A percentile compares a stretch with the other conserved stretches of the same genome.
phyloP scores from a whole-genome alignment of 2,113 vertebrate species.

The Strigops habroptila region DNA sequence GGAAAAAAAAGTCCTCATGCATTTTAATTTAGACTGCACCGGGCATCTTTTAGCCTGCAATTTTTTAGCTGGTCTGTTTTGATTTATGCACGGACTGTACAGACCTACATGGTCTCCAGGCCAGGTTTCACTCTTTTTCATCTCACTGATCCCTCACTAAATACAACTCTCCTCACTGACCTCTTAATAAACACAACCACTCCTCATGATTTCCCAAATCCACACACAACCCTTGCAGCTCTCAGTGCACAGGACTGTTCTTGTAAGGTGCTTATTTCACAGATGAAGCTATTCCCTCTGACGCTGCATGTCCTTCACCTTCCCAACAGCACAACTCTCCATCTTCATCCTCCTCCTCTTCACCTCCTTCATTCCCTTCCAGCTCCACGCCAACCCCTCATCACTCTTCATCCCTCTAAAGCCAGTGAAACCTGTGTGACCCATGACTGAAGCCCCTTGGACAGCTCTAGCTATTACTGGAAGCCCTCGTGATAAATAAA shows the following conservation, averaged over 20 bases:
- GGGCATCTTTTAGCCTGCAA: neutral
- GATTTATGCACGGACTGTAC: neutral
- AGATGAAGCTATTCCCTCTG: neutral
- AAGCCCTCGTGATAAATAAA: neutral
- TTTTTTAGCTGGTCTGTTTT: neutral
- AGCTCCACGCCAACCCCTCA: neutral
- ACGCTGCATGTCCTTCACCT: neutral
- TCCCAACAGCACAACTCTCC: neutral
- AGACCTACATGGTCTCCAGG: neutral
- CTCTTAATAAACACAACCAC: neutral
- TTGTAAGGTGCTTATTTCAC: neutral
- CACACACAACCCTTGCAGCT: neutral
- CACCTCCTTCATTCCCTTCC: accelerated
- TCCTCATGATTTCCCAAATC: neutral
- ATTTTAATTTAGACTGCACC: neutral
- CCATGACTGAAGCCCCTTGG: neutral
- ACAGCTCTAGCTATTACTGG: neutral
- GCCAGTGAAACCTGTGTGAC: neutral
- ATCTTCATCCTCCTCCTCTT: neutral
- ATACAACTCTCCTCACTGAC: neutral
- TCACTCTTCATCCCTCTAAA: neutral
- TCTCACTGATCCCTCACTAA: neutral
- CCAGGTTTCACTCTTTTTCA: neutral
- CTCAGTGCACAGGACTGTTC: neutral
- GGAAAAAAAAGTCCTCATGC: neutral